Evolutionary conservation across 2,113 vertebrate genomes (phyloP).

Genomic region (Xenus cinereus): DNA sequence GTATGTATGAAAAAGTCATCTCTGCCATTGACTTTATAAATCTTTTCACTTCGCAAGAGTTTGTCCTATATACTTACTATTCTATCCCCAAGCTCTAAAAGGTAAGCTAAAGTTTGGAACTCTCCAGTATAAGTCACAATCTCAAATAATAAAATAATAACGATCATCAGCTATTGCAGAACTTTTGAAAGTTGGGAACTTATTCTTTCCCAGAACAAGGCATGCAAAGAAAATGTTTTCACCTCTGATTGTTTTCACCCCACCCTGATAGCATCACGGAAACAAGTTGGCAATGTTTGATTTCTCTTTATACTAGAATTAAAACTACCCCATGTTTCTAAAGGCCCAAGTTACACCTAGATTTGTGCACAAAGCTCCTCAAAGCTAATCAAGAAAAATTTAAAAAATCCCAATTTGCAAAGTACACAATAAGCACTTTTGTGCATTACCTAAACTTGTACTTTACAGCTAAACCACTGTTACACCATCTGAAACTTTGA

Average conservation of each 20-base stretch:
- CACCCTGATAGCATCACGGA: neutral
- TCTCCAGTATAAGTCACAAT: neutral
- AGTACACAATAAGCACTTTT: neutral
- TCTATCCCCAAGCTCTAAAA: neutral
- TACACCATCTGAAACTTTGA: neutral
- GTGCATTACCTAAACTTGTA: neutral
- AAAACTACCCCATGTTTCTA: neutral
- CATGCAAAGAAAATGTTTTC: conserved; percentile 11
- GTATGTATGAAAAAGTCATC: neutral
- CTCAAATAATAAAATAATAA: neutral
- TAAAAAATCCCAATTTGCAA: neutral
- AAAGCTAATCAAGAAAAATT: neutral
- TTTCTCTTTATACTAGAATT: conserved; percentile 3
- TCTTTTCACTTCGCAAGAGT: neutral
- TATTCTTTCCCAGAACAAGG: neutral
- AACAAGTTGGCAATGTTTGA: neutral
- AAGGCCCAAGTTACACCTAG: neutral
- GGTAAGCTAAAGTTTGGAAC: neutral
- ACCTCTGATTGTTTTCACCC: neutral
- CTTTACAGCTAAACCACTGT: neutral
- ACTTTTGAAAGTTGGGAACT: neutral
- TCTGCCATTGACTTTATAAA: neutral
- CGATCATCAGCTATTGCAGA: neutral
- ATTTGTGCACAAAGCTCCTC: neutral
- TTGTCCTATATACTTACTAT: neutral